phyloP scores from a whole-genome alignment of 1,140 invertebrate species.

The Platorchestia sp. region DNA sequence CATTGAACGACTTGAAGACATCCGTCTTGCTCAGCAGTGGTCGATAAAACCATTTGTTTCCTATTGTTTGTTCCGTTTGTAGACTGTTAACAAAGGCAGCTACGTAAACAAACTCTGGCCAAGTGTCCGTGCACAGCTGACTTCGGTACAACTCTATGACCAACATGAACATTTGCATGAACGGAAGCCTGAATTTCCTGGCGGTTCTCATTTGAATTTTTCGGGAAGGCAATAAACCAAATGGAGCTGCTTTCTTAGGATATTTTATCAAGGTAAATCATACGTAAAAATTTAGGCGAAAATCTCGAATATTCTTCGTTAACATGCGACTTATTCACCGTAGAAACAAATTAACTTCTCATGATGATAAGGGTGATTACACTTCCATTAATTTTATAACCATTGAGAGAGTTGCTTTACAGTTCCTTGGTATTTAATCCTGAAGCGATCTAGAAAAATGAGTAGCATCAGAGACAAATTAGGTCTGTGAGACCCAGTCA shows the following conservation, averaged over 20 bases:
- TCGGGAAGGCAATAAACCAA: background rate
- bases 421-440: too few species aligned
- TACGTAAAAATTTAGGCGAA: background rate
- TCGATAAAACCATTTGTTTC: constrained; percentile 1
- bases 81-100: background rate
- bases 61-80: background rate
- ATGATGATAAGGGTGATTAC: too few species aligned
- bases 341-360: background rate
- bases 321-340: background rate
- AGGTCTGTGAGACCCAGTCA: too few species aligned
- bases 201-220: background rate
- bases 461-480: too few species aligned
- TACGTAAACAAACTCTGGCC: background rate
- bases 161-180: background rate
- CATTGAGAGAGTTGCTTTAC: too few species aligned
- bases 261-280: background rate
- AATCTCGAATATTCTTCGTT: background rate
- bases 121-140: background rate
- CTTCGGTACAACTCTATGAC: background rate
- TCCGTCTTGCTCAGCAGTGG: background rate
- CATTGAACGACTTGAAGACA: background rate
- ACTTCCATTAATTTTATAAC: too few species aligned
- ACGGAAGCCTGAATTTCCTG: background rate
- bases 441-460: too few species aligned
- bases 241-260: background rate